phyloP scores from a whole-genome alignment of 2,797 vertebrate species.

The Cynopterus sphinx region DNA sequence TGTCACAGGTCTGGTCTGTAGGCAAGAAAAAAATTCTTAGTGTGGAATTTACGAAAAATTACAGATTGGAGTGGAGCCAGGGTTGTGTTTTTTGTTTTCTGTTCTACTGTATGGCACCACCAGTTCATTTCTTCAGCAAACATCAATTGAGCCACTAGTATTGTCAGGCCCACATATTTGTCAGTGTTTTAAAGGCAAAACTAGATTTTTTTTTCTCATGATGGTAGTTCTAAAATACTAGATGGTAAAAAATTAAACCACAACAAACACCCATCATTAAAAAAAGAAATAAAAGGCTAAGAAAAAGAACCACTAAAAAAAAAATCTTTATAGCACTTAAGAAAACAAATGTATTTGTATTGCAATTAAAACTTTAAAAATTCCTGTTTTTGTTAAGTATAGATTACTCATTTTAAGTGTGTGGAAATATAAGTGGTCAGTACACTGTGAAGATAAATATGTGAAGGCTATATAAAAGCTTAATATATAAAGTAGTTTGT shows the following conservation, averaged over 20 bases:
- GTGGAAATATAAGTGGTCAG: slow-evolving; percentile 31
- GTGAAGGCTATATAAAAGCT: not conserved
- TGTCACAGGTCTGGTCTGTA: not conserved
- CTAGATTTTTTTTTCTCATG: not conserved
- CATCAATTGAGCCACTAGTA: not conserved
- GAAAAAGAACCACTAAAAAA: not conserved
- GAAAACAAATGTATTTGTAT: not conserved
- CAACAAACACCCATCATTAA: not conserved
- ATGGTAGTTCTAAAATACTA: slow-evolving; percentile 20
- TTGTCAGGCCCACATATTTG: not conserved
- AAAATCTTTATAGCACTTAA: not conserved
- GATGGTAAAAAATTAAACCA: not conserved
- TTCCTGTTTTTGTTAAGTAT: not conserved
- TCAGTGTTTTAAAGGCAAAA: not conserved
- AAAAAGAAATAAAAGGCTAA: not conserved
- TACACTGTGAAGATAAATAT: not conserved
- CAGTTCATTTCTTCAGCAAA: not conserved
- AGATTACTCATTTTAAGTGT: not conserved
- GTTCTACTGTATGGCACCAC: not conserved
- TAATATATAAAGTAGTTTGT: not conserved
- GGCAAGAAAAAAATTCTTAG: not conserved
- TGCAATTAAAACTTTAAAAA: not conserved
- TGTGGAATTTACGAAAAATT: slow-evolving; percentile 23
- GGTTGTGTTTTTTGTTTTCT: not conserved
- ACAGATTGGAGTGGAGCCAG: not conserved